Conservation (phyloP, 2,888 invertebrate species). For the Lithophane semibrunnea region DNA sequence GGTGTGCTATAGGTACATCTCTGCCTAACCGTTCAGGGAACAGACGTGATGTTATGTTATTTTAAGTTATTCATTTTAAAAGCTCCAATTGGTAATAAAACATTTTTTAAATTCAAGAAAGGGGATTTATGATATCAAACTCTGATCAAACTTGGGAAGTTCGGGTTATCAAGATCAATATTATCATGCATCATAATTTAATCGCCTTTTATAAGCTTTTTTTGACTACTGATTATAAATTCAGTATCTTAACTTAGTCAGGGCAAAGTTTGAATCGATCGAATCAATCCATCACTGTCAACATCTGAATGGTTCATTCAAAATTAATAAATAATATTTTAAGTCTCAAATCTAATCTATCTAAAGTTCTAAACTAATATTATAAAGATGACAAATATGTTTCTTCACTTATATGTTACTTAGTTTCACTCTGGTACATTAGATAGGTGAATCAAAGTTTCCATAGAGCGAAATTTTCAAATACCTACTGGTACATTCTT, state of each 20-base stretch:
- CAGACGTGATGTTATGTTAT: background rate
- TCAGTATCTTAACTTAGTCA: slow-evolving; percentile 1
- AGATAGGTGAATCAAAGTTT: background rate
- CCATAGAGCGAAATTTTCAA: background rate
- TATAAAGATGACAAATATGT: background rate
- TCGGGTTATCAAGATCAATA: background rate
- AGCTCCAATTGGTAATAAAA: background rate
- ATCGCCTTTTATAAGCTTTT: background rate
- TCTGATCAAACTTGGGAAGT: background rate
- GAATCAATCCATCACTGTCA: background rate
- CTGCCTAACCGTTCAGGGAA: no score
- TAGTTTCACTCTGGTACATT: background rate
- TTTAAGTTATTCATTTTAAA: background rate
- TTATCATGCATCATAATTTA: background rate
- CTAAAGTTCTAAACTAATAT: background rate
- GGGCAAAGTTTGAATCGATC: slow-evolving; percentile 1
- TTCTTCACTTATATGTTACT: background rate
- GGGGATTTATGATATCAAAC: background rate
- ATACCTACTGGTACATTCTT: background rate
- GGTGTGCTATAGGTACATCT: no score
- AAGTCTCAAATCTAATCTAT: background rate
- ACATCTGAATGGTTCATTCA: background rate
- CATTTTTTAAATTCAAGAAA: background rate
- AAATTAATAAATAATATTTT: background rate
- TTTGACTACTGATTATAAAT: background rate